Percentiles rank a stretch among this genome's conserved stretches.
Conservation (phyloP, 2,888 invertebrate species). For the Agrypnus murinus region DNA sequence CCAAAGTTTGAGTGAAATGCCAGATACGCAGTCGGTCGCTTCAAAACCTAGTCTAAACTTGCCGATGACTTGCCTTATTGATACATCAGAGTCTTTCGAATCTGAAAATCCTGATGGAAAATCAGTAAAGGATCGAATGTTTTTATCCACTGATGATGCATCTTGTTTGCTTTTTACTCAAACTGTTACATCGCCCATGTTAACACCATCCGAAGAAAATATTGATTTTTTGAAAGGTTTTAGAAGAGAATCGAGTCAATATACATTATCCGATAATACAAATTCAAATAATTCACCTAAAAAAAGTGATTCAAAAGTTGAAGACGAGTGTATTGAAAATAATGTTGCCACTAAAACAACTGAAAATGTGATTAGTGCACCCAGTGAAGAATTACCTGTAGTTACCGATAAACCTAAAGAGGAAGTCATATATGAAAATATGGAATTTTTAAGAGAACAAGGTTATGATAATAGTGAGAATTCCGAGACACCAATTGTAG, state of each 20-base stretch:
- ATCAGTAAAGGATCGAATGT: constrained; percentile 68
- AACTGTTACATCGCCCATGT: constrained; percentile 70
- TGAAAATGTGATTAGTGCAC: neutral
- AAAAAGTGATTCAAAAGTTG: constrained; percentile 44
- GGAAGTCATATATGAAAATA: constrained; percentile 59
- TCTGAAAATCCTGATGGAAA: constrained; percentile 50
- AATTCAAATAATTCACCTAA: constrained; percentile 53
- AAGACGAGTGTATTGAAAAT: neutral
- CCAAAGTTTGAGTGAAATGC: constrained; percentile 14
- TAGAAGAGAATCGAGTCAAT: constrained; percentile 60
- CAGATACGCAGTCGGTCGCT: neutral
- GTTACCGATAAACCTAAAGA: constrained; percentile 34
- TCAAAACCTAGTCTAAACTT: constrained; percentile 54
- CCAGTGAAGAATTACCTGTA: neutral
- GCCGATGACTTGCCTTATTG: constrained; percentile 53
- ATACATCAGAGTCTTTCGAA: constrained; percentile 50
- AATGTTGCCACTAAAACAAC: neutral
- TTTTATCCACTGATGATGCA: constrained; percentile 67
- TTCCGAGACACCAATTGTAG: too few relatives aligned
- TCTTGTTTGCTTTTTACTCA: constrained; percentile 69
- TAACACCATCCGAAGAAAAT: constrained; percentile 70
- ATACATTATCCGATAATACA: constrained; percentile 51
- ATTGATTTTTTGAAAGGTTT: constrained; percentile 71
- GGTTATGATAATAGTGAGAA: constrained; percentile 4
- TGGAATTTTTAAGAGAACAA: constrained; percentile 48